Evolutionary conservation across 2,797 vertebrate species (phyloP), one percentile per base, ranked within the genome.

Genomic region (Fistularia commersonii): DNA sequence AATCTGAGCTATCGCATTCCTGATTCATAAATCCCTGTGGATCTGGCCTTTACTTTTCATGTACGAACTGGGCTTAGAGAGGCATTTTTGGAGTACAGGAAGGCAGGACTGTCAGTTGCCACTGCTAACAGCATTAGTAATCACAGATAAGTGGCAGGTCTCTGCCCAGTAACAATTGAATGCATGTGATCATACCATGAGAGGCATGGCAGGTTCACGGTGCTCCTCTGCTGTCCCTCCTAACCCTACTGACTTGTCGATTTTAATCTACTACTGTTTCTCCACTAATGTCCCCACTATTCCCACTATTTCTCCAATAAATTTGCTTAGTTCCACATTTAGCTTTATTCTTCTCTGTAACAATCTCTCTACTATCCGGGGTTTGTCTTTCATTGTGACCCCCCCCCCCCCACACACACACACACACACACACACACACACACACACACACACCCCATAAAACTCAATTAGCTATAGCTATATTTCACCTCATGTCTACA

Each of bases 51-150:
- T 64, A 61, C 66, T 69, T 87, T 84, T 87, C 65, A 80, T 81
- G 67, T 74, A 32, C 48, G 59, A 55, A 54, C 54, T 6, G 49
- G 63, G 23, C 66, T 78, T 43, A 66, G 76, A 77, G 80, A 57
- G 69, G 65, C 72, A 64, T 80, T 72, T 84, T 79, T 64, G 76
- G 74, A 76, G 74, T 76, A 72, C 57, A 1, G 66, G 52, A 51
- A 63, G 69, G 61, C 54, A 61, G 79, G 67, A 44, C 78, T 77
- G 82, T 87, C 86, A 82, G 79, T 84, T 56, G 41, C 72, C 57
- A 56, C 79, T 87, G 87, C 87, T 89, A 86, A 83, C 81, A 83
- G 82, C 68, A 61, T 84, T 77, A 69, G 80, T 80, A 83, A 89
- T 89, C 79, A 85, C 67, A 86, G 87, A 86, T 88, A 83, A 87